Percentiles rank a stretch among this genome's conserved stretches.
Conservation (phyloP, 2,797 vertebrate species). For the Tiaroga cobitis region DNA sequence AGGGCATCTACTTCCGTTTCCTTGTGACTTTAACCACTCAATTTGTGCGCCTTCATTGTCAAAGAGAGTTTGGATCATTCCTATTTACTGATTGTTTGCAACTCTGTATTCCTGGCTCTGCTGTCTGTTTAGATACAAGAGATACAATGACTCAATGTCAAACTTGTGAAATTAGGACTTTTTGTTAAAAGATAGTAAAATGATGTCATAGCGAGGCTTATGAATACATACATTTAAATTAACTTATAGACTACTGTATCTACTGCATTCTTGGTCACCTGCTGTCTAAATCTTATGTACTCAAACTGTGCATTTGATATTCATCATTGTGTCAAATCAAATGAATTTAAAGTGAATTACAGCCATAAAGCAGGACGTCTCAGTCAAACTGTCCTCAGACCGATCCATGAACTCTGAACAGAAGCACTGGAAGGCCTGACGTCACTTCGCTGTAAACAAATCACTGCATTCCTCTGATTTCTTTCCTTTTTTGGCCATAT, state of each 20-base stretch:
- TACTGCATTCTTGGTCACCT: not conserved
- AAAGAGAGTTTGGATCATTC: not conserved
- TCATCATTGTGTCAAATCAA: too few relatives aligned
- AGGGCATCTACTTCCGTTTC: too few relatives aligned
- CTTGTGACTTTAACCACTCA: not conserved
- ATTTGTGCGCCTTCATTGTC: not conserved
- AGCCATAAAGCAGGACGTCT: not conserved
- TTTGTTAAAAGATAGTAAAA: not conserved
- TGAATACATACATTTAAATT: not conserved
- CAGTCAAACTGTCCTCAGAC: not conserved
- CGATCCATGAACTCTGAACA: not conserved
- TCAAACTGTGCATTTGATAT: not conserved
- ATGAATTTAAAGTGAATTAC: not conserved
- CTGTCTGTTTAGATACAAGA: not conserved
- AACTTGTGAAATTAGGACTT: not conserved
- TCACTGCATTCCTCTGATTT: conserved; percentile 59
- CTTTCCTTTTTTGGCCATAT: conserved; percentile 65
- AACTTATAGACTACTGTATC: not conserved
- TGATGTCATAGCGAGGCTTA: not conserved
- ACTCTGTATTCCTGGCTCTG: not conserved
- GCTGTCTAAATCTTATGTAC: not conserved
- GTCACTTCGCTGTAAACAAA: conserved; percentile 65
- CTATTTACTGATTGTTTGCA: not conserved
- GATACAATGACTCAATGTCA: not conserved
- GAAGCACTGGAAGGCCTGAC: conserved; percentile 58